phyloP scores from a whole-genome alignment of 2,888 invertebrate species.

The Dolomedes plantarius region DNA sequence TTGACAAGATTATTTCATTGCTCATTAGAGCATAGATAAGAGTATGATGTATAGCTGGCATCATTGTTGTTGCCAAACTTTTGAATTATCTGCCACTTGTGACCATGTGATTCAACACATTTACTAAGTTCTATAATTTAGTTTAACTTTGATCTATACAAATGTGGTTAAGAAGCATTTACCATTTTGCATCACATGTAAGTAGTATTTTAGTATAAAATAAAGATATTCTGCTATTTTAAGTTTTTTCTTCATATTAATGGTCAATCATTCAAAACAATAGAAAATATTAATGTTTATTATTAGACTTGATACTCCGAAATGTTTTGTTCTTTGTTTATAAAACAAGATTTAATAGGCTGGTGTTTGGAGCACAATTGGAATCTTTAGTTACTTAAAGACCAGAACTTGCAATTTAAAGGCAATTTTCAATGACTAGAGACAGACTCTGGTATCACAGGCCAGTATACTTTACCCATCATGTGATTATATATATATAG shows the following conservation, averaged over 20 bases:
- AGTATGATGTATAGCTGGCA: background rate
- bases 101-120: slow-evolving; percentile 20
- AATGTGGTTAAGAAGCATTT: slow-evolving; percentile 68
- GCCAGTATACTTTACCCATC: too few relatives aligned
- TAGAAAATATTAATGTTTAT: too few relatives aligned
- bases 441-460: too few relatives aligned
- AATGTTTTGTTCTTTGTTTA: too few relatives aligned
- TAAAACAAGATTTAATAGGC: too few relatives aligned
- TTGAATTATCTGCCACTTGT: slow-evolving; percentile 3
- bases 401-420: too few relatives aligned
- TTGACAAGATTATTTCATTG: background rate
- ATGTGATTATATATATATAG: too few relatives aligned
- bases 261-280: too few relatives aligned
- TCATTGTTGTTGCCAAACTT: background rate
- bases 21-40: background rate
- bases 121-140: slow-evolving; percentile 47
- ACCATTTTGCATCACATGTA: slow-evolving; percentile 72
- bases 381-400: too few relatives aligned
- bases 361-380: too few relatives aligned
- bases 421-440: too few relatives aligned
- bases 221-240: slow-evolving; percentile 72
- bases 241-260: background rate
- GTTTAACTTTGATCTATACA: slow-evolving; percentile 60
- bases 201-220: slow-evolving; percentile 72
- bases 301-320: too few relatives aligned